Conservation (phyloP, 1,140 invertebrate genomes). For the Camponotus pennsylvanicus region DNA sequence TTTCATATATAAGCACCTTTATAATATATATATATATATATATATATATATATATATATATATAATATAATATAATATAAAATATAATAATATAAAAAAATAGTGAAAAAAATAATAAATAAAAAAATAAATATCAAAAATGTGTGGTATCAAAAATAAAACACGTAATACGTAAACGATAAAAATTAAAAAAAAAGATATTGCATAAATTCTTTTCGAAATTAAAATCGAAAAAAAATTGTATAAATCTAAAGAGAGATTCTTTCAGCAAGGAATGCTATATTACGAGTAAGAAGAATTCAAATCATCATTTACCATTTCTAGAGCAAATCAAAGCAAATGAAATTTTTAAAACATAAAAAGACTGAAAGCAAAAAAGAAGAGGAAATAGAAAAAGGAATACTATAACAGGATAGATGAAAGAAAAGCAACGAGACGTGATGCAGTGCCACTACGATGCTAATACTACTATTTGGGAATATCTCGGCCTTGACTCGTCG, state of each 20-base stretch:
- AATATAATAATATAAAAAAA: not conserved
- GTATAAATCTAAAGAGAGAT: not conserved
- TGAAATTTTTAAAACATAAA: not conserved
- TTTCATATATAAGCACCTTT: not conserved
- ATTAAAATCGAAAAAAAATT: not conserved
- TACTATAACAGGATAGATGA: not conserved
- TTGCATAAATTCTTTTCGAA: not conserved
- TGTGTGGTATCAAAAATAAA: not conserved
- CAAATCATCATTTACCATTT: not conserved
- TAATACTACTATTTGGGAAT: slow-evolving; percentile 24
- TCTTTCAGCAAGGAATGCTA: not conserved
- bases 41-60: too few species aligned
- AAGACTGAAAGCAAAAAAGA: not conserved
- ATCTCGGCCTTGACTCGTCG: slow-evolving; percentile 47
- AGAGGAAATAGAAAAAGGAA: not conserved
- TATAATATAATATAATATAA: not conserved
- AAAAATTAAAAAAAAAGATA: not conserved
- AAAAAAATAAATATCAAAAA: not conserved
- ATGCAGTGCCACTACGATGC: not conserved
- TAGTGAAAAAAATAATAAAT: not conserved
- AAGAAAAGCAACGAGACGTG: not conserved
- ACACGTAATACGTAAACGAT: too few species aligned
- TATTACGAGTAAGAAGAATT: not conserved
- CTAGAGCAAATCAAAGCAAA: slow-evolving; percentile 10
- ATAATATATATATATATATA: too few species aligned